Percentiles rank a stretch among this genome's conserved stretches.
phyloP scores from a whole-genome alignment of 2,888 invertebrate species.

The Oasisia sp. region DNA sequence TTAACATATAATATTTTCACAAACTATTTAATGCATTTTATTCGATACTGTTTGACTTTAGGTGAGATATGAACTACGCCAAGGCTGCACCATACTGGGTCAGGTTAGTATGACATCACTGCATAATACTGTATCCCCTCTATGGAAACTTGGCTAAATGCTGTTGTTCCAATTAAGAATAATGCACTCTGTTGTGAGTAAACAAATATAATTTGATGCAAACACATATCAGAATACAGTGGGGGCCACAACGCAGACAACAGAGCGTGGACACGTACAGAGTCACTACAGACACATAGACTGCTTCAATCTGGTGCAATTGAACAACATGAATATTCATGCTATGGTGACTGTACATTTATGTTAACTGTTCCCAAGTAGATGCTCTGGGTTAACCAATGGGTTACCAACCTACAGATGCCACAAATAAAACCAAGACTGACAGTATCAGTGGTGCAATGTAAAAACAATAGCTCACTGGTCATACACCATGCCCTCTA shows the following conservation, averaged over 20 bases:
- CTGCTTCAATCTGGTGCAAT: not conserved
- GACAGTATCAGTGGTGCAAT: not conserved
- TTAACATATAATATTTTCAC: too few species aligned
- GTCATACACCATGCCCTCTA: too few species aligned
- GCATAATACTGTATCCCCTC: not conserved
- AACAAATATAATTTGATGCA: not conserved
- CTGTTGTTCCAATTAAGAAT: not conserved
- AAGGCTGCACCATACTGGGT: not conserved
- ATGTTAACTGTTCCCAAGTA: not conserved
- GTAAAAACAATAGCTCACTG: not conserved
- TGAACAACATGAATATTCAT: not conserved
- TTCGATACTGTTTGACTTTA: too few species aligned
- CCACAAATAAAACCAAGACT: not conserved
- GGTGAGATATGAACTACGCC: not conserved
- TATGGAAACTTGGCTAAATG: not conserved
- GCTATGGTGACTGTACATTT: not conserved
- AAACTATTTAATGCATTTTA: too few species aligned
- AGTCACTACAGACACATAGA: not conserved
- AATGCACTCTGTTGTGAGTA: not conserved
- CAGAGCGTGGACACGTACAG: not conserved
- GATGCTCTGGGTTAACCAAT: not conserved
- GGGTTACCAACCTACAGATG: not conserved
- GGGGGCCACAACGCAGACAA: not conserved
- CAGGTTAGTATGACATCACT: not conserved
- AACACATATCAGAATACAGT: not conserved